These are phyloP conservation scores for Drymodes brunneopygia DNA, from an alignment of 2,113 vertebrate genomes.

Conservation along the genomic window DNA sequence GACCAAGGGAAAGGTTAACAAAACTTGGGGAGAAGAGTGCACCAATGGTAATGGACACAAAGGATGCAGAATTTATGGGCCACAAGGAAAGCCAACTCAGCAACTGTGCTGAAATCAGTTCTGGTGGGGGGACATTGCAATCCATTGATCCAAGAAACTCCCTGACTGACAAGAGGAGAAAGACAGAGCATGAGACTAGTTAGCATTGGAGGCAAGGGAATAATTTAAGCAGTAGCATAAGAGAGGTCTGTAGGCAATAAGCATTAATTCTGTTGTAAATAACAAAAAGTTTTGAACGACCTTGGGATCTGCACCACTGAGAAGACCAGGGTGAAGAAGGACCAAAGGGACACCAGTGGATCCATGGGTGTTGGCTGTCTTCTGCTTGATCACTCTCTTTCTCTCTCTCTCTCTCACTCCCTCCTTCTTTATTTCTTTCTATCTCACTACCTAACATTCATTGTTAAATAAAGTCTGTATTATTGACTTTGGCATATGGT, in stretches of 20 bases:
- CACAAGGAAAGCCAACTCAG: neutral
- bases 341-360: fast-evolving
- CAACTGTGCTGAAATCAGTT: neutral
- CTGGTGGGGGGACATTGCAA: neutral
- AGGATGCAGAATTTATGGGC: neutral
- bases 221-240: neutral
- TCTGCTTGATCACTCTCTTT: neutral
- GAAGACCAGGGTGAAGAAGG: neutral
- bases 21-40: neutral
- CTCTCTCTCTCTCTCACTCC: neutral
- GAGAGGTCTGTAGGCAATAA: neutral
- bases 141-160: neutral
- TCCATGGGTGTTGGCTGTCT: neutral
- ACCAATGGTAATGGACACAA: neutral
- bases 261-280: neutral
- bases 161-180: neutral
- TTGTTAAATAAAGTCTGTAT: neutral
- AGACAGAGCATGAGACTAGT: neutral
- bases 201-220: neutral
- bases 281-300: neutral
- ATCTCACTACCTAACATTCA: neutral
- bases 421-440: neutral
- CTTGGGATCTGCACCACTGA: neutral
- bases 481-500: neutral
- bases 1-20: neutral